A percentile compares a stretch with the other conserved stretches of the same genome.
These are phyloP conservation scores for Hippopotamyrus pictus DNA, from an alignment of 2,797 vertebrate species.

Conservation along the genomic window DNA sequence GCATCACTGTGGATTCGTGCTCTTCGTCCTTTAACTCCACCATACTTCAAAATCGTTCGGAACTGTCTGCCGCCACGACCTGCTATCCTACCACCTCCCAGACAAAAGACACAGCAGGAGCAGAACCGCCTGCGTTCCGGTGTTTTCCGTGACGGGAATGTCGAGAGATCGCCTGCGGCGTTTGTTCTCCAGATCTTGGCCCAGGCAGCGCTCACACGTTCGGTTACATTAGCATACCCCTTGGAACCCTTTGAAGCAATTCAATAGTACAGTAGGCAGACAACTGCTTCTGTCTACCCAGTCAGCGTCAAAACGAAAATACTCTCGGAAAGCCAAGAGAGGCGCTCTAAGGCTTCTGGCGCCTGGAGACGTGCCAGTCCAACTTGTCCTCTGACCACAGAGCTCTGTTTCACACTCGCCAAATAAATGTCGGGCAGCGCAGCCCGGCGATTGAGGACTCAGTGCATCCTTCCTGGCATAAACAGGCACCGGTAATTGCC, in stretches of 20 bases:
- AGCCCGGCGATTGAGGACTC: background rate
- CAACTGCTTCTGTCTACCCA: background rate
- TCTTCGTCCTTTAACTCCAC: background rate
- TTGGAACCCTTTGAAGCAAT: background rate
- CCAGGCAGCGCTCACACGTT: background rate
- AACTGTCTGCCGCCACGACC: background rate
- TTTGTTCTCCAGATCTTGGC: background rate
- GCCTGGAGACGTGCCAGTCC: background rate
- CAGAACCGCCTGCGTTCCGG: background rate
- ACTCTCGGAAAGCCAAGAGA: background rate
- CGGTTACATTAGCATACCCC: background rate
- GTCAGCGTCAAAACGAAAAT: background rate
- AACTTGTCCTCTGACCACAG: background rate
- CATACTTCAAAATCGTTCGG: background rate
- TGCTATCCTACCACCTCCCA: background rate
- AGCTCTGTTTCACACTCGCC: background rate
- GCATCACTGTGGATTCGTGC: background rate
- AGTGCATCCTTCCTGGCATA: background rate
- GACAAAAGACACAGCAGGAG: background rate
- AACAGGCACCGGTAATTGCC: constrained; percentile 22
- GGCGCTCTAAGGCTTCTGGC: background rate
- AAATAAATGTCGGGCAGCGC: background rate
- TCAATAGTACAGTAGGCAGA: background rate
- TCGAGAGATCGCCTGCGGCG: background rate
- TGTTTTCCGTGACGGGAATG: constrained; percentile 3